Evolutionary conservation across 2,113 vertebrate genomes (phyloP), one percentile per base, ranked within the genome.

Genomic region (Athene cunicularia): DNA sequence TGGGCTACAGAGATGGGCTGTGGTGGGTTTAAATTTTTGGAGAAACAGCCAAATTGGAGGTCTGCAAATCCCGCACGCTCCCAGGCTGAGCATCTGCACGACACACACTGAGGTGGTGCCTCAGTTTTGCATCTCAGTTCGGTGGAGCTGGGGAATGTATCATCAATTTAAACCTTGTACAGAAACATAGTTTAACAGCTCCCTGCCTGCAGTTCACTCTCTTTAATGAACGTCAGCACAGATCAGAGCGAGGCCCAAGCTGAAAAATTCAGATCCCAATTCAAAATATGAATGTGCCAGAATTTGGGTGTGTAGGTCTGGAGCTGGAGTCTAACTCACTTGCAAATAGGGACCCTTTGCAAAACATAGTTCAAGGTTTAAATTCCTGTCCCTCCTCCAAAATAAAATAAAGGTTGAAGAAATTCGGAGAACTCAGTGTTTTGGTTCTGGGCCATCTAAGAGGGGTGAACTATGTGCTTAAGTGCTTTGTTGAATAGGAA

Each of bases 401-500:
- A 95, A 84, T 84, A 68, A 75, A 75, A 76, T 66, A 74, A 92
- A 84, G 56, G 24, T 8, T 72, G 80, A 56, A 84, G 91, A 91
- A 92, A 72, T 82, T 82, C 85, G 79, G 80, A 72, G 83, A 72
- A 72, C 49, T 91, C 52, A 1, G 5, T 91, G 82, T 68, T 95
- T 95, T 92, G 76, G 80, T 90, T 91, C 80, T 86, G 94, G 93
- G 76, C 56, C 93, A 87, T 95, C 70, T 89, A 41, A 79, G 45
- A 91, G 49, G 60, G 39, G 56, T 72, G 68, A 96, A 96, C 35
- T 79, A 68, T 79, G 80, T 94, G 80, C 66, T 91, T 75, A 75
- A 95, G 70, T 84, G 80, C 76, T 97, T 95, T 86, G 86, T 74
- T 97, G 86, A 95, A 95, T 86, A 84, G 94, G 92, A 95, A 97